Conservation (phyloP, 2,888 invertebrate species). For the Pachliopta kotzebuea region DNA sequence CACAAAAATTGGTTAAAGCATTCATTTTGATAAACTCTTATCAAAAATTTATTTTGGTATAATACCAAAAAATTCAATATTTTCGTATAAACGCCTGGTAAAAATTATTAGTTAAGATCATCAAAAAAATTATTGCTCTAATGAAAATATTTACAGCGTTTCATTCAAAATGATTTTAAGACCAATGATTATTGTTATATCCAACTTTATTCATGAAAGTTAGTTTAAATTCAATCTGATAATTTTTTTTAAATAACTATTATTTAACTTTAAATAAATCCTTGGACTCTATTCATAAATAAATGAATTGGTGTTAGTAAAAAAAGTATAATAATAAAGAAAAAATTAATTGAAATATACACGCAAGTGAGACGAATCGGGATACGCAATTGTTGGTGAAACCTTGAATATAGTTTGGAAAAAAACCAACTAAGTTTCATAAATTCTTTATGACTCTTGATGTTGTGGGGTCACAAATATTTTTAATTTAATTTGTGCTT, state of each 20-base stretch:
- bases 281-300: conserved; percentile 11
- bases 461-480: conserved; percentile 6
- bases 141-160: too few relatives aligned
- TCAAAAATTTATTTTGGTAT: too few relatives aligned
- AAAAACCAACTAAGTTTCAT: conserved; percentile 32
- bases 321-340: conserved; percentile 11
- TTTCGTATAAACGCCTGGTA: background rate
- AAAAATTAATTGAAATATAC: conserved; percentile 25
- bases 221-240: background rate
- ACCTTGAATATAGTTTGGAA: conserved; percentile 38
- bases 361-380: conserved; percentile 35
- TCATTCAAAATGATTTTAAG: too few relatives aligned
- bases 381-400: conserved; percentile 34
- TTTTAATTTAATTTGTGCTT: background rate
- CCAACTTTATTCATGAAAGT: background rate
- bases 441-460: conserved; percentile 28
- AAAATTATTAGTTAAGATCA: background rate
- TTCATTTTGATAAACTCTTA: too few relatives aligned
- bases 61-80: too few relatives aligned
- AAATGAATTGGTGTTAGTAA: conserved; percentile 6
- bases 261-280: conserved; percentile 6
- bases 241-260: background rate
- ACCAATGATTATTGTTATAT: too few relatives aligned
- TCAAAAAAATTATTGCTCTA: too few relatives aligned
- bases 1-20: too few relatives aligned